Evolutionary conservation across 2,113 vertebrate genomes (phyloP), one percentile per base, ranked within the genome.

Genomic region (Acanthisitta chloris): DNA sequence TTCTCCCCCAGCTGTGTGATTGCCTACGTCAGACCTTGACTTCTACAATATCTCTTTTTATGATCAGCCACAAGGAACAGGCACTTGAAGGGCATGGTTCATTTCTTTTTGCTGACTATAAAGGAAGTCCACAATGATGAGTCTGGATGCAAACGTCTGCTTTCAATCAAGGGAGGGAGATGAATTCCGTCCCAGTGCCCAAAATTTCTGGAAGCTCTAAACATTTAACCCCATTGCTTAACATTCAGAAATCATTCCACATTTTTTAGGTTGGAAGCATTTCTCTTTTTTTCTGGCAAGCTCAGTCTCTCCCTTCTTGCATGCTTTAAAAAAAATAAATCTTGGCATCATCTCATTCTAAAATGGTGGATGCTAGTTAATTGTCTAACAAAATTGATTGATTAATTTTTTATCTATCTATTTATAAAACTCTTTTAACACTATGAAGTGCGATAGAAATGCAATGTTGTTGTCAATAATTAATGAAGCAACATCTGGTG

Each of bases 91-190:
- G 82, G 62, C 86, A 94, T 9, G 59, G 88, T 94, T 97, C 83
- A 92, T 87, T 93, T 88, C 55, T 94, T 91, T 93, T 58, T 92
- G 80, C 92, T 96, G 91, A 95, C 88, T 94, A 33, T 81, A 86
- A 94, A 92, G 82, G 38, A 85, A 85, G 88, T 36, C 69, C 76
- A n/a, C 40, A 23, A 54, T 26, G 42, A 93, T 34, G 17, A 93
- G 80, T 64, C 59, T 67, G 62, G 55, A 76, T 96, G 59, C 80
- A 88, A 74, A 86, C 11, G 62, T 86, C 92, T 96, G 95, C 76
- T 91, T 93, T 92, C 80, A 91, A 67, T 95, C 86, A 91, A 86
- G 43, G 51, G 59, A 93, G 72, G 86, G 59, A 92, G 69, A 88
- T 74, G 10, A 86, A 97, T 93, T 96, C 92, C 36, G 0, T 92